Evolutionary conservation across 2,113 vertebrate species (phyloP).

Genomic region (Peromyscus maniculatus): DNA sequence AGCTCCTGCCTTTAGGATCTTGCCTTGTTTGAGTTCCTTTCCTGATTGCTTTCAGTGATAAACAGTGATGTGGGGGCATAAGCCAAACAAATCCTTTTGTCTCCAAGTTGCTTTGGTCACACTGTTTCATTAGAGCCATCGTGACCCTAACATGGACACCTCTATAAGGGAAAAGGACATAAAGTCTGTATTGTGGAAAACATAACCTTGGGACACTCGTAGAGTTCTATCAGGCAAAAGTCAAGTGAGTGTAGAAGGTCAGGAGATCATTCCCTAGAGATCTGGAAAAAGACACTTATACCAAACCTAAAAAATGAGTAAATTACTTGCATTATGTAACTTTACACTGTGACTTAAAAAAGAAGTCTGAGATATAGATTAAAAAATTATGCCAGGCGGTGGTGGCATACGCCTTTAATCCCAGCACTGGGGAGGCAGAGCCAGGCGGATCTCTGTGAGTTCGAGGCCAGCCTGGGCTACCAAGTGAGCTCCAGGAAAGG

Average conservation of each 20-base stretch:
- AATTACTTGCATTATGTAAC: neutral
- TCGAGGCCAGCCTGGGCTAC: too few relatives aligned
- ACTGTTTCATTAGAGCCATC: neutral
- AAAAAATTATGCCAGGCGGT: neutral
- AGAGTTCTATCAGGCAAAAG: neutral
- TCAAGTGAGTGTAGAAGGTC: neutral
- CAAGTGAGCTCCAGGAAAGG: too few relatives aligned
- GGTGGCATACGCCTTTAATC: too few relatives aligned
- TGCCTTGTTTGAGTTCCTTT: neutral
- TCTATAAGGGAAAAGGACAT: neutral
- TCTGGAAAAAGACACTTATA: neutral
- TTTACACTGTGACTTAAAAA: neutral
- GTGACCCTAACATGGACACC: neutral
- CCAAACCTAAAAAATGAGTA: neutral
- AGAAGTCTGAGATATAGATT: neutral
- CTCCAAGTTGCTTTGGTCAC: neutral
- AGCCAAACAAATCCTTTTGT: neutral
- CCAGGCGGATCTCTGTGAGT: too few relatives aligned
- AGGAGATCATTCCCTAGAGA: too few relatives aligned
- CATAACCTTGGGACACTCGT: neutral
- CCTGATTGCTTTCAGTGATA: neutral
- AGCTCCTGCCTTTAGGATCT: neutral
- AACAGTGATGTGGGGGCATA: neutral
- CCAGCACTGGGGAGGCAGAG: too few relatives aligned
- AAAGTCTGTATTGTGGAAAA: fast-evolving